Base-by-base conservation (phyloP, 2,888 invertebrate species). In the Antitype chi region DNA sequence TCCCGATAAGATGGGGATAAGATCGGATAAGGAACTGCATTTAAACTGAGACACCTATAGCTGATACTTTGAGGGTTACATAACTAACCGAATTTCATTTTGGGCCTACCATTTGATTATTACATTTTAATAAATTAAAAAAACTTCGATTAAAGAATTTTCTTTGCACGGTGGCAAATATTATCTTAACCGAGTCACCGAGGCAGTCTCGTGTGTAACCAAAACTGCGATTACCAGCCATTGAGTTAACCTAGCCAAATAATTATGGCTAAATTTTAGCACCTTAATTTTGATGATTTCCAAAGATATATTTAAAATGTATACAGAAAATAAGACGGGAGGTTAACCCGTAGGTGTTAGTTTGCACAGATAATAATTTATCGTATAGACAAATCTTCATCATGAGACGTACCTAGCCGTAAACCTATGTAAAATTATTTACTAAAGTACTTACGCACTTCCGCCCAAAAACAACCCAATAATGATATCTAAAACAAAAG, bases 11-110 rank as follows among this genome's bases (percentile, higher is more conserved):
- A 82, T 73, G 17, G 69, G 63, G 78, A 72, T 82, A 81, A 82
- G 66, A 79, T 81, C 62, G 70, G 72, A 62, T 78, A 77, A 73
- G 77, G 78, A 82, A 84, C 82, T 83, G 83, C 85, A 84, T 88
- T 89, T 84, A 76, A 79, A 77, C 62, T 74, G 55, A 70, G 28
- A 55, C n/a, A 74, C 20, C 66, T 55, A 71, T 43, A 74, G 59
- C n/a, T 66, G 38, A 60, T 66, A 69, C 32, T 85, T 55, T 52
- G 25, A 38, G 28, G 38, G 74, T 74, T 66, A 78, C 64, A 75
- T 67, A 15, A n/a, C 20, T 73, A 68, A 49, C 38, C 28, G 11
- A 59, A 63, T 13, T 76, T 47, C 23, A 25, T 0, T 77, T 70
- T 13, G 38, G 38, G n/a, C 43, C 0, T 9, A 25, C 25, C 20